Evolutionary conservation across 2,888 invertebrate genomes (phyloP).

Genomic region (Norana najaformis): DNA sequence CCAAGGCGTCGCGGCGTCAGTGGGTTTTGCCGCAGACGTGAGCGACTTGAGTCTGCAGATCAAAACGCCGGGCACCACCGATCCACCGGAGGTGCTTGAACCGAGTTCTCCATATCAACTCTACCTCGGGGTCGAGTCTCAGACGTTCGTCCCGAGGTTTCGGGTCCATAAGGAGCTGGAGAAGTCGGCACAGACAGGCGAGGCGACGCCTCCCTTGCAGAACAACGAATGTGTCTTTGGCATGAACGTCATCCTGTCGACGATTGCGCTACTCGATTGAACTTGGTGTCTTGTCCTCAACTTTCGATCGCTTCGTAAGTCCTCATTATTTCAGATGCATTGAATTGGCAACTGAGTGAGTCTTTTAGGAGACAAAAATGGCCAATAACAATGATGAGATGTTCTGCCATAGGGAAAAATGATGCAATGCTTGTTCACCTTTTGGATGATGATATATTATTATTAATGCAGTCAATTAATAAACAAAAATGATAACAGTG

Average conservation of each 20-base stretch:
- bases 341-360: not conserved
- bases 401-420: not conserved
- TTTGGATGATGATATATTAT: not conserved
- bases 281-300: not conserved
- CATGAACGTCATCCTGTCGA: not conserved
- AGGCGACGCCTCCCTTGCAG: constrained; percentile 6
- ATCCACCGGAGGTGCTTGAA: not conserved
- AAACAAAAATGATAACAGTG: not conserved
- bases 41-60: not conserved
- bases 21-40: not conserved
- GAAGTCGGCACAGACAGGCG: constrained; percentile 9
- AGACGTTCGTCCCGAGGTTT: constrained; percentile 14
- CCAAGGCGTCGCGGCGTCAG: not conserved
- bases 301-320: too few species aligned
- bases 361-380: not conserved
- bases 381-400: not conserved
- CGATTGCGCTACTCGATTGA: not conserved
- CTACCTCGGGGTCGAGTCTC: not conserved
- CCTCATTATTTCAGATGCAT: too few species aligned
- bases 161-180: constrained; percentile 19
- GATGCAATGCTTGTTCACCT: not conserved
- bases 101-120: not conserved
- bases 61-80: not conserved
- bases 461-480: not conserved
- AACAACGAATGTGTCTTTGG: constrained; percentile 9